phyloP scores from a whole-genome alignment of 2,888 invertebrate species.

The Ophioninae sp. region DNA sequence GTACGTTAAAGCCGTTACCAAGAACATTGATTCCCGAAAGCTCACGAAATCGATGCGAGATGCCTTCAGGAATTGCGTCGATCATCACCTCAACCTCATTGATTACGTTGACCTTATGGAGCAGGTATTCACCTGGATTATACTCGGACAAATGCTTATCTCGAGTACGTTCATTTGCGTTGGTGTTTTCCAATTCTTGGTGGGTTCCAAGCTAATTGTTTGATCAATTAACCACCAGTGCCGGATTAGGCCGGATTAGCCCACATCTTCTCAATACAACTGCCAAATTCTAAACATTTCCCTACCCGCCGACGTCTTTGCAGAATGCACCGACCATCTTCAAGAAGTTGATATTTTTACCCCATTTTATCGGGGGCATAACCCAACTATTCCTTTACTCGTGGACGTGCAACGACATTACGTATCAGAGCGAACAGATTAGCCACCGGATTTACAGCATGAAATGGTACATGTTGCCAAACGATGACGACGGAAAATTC shows the following conservation, averaged over 20 bases:
- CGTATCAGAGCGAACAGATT: slow-evolving; percentile 65
- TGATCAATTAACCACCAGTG: too few relatives aligned
- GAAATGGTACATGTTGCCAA: slow-evolving; percentile 68
- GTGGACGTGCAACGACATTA: slow-evolving; percentile 69
- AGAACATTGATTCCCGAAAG: slow-evolving; percentile 17
- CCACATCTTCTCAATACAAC: neutral
- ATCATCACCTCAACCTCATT: slow-evolving; percentile 63
- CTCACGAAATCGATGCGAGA: slow-evolving; percentile 27
- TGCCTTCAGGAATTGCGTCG: slow-evolving; percentile 61
- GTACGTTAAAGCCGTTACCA: slow-evolving; percentile 16
- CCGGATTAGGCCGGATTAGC: too few relatives aligned
- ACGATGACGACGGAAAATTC: slow-evolving; percentile 61
- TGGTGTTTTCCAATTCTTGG: slow-evolving; percentile 67
- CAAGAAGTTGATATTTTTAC: slow-evolving; percentile 64
- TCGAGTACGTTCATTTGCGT: slow-evolving; percentile 68
- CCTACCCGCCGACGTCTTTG: neutral
- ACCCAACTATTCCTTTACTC: slow-evolving; percentile 69
- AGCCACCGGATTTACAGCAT: slow-evolving; percentile 65
- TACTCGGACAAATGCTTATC: slow-evolving; percentile 66
- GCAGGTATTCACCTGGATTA: slow-evolving; percentile 61
- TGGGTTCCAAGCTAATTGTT: neutral
- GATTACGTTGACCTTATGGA: slow-evolving; percentile 63
- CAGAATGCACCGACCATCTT: slow-evolving; percentile 59
- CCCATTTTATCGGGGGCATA: slow-evolving; percentile 65
- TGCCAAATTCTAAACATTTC: neutral